A percentile compares a stretch with the other conserved stretches of the same genome.
Conservation (phyloP, 2,888 invertebrate species). For the Dynastes tityus region DNA sequence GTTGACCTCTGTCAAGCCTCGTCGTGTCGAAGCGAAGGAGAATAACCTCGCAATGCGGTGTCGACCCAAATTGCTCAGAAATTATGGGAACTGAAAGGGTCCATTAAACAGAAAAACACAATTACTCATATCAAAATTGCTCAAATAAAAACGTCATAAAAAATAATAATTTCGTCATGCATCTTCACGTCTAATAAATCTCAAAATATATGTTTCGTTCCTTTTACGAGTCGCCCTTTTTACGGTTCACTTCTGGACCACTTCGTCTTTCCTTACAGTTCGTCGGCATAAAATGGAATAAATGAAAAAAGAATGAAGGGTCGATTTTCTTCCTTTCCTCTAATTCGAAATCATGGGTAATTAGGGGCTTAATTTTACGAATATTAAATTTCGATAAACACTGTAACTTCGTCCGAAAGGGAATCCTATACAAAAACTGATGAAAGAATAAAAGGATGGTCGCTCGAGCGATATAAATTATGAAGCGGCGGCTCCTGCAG, state of each 20-base stretch:
- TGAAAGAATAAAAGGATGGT: conserved; percentile 30
- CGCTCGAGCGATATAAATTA: conserved; percentile 53
- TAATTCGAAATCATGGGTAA: conserved; percentile 20
- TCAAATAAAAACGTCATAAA: conserved; percentile 42
- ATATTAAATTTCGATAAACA: conserved; percentile 33
- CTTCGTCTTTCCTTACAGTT: conserved; percentile 1
- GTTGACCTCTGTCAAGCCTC: neutral
- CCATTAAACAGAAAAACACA: conserved; percentile 34
- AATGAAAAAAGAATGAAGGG: neutral
- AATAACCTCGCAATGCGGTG: neutral
- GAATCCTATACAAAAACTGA: conserved; percentile 27
- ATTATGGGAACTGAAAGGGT: conserved; percentile 12
- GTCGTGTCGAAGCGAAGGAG: conserved; percentile 15
- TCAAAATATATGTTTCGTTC: conserved; percentile 22
- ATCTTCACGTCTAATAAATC: conserved; percentile 44
- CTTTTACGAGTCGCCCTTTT: conserved; percentile 36
- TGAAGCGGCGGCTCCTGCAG: conserved; percentile 41
- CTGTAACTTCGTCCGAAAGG: neutral
- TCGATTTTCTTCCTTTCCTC: neutral
- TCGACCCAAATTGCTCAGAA: conserved; percentile 29
- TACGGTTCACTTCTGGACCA: conserved; percentile 25
- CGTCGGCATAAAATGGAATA: neutral
- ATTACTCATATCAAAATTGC: conserved; percentile 47
- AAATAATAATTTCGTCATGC: conserved; percentile 41
- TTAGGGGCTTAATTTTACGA: conserved; percentile 18